These are phyloP conservation scores for Smutsia temminckii DNA, from an alignment of 2,797 vertebrate species.

Conservation along the genomic window DNA sequence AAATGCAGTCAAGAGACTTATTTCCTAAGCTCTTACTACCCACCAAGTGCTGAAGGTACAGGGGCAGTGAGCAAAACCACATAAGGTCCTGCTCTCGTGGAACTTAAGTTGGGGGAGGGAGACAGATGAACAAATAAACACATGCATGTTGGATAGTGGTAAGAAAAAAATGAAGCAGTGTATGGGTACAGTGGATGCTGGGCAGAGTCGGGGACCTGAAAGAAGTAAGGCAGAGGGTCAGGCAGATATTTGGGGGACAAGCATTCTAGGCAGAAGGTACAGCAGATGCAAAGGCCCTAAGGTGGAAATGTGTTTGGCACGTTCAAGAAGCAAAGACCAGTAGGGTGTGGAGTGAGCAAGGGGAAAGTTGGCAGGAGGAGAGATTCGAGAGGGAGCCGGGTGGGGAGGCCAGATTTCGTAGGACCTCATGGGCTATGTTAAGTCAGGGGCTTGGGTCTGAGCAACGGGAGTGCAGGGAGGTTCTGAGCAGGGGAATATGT, in stretches of 20 bases:
- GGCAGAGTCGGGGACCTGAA: neutral
- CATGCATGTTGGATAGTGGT: neutral
- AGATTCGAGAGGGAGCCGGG: neutral
- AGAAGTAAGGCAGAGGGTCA: neutral
- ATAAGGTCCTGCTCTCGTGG: neutral
- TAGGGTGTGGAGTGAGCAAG: neutral
- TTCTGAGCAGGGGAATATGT: neutral
- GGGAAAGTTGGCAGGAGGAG: neutral
- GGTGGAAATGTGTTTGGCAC: neutral
- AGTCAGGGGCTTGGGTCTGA: neutral
- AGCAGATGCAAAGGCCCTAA: slow-evolving; percentile 16
- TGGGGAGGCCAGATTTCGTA: neutral
- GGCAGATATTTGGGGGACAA: neutral
- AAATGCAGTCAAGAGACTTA: neutral
- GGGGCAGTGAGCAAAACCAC: neutral
- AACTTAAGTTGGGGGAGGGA: neutral
- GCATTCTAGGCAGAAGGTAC: neutral
- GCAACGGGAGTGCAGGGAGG: neutral
- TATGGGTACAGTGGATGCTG: too few relatives aligned
- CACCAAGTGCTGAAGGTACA: neutral
- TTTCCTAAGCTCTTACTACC: neutral
- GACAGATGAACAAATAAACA: neutral
- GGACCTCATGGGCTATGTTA: neutral
- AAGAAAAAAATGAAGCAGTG: neutral
- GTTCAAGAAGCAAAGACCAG: neutral